Conservation (phyloP, 2,888 invertebrate genomes). For the Baronia brevicornis region DNA sequence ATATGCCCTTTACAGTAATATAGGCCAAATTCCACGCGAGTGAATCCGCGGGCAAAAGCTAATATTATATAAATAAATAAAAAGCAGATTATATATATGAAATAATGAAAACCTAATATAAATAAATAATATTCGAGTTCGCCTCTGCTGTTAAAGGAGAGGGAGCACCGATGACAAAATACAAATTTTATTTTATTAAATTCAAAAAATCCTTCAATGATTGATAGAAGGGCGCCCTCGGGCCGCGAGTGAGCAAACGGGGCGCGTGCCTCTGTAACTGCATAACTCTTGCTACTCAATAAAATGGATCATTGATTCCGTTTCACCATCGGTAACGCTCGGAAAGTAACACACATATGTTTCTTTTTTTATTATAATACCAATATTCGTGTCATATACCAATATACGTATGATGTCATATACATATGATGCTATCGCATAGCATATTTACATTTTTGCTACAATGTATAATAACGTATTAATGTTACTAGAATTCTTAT, state of each 20-base stretch:
- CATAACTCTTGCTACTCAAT: slow-evolving; percentile 68
- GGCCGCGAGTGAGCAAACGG: slow-evolving; percentile 20
- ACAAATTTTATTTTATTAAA: slow-evolving; percentile 78
- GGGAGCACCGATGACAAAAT: slow-evolving; percentile 74
- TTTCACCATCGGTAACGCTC: slow-evolving; percentile 12
- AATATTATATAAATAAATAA: too few relatives aligned
- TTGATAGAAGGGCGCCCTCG: slow-evolving; percentile 70
- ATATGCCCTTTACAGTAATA: too few relatives aligned
- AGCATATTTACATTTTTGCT: too few relatives aligned
- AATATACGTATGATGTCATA: too few relatives aligned
- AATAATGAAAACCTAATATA: background rate
- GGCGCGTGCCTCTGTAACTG: slow-evolving; percentile 31
- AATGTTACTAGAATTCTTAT: too few relatives aligned
- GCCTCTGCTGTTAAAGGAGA: slow-evolving; percentile 52
- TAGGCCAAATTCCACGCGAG: too few relatives aligned
- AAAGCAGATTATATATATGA: background rate
- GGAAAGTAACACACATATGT: too few relatives aligned
- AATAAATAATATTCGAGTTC: slow-evolving; percentile 27
- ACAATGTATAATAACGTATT: too few relatives aligned
- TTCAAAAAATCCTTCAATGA: slow-evolving; percentile 75
- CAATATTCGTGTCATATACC: slow-evolving; percentile 4
- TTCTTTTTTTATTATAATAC: slow-evolving; percentile 10
- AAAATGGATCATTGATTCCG: slow-evolving; percentile 62
- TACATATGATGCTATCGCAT: too few relatives aligned
- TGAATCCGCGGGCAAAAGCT: too few relatives aligned